Conservation (phyloP, 2,797 vertebrate genomes). For the Geotria australis region DNA sequence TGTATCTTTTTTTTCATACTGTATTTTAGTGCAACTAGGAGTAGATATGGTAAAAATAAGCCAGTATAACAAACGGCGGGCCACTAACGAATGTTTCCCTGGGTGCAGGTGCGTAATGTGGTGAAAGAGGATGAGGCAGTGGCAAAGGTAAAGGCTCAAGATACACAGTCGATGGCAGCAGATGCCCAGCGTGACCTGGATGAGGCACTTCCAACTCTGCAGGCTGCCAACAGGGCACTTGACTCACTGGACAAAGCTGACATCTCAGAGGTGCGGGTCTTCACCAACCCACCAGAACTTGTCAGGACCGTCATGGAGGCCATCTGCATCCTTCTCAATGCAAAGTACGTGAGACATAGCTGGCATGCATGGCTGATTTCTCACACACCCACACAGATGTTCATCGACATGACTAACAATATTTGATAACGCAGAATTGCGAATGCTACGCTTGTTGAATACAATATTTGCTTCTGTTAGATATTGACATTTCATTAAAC, state of each 20-base stretch:
- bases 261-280: conserved; percentile 46
- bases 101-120: conserved; percentile 18
- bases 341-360: conserved; percentile 19
- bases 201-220: conserved; percentile 29
- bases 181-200: conserved; percentile 38
- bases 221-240: conserved; percentile 28
- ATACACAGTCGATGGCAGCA: conserved; percentile 37
- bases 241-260: conserved; percentile 38
- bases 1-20: too few species aligned
- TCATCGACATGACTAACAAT: too few species aligned
- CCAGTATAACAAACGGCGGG: too few species aligned
- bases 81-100: background rate
- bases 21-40: too few species aligned
- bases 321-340: conserved; percentile 31
- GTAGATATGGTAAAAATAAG: too few species aligned
- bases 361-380: too few species aligned
- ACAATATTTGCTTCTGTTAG: too few species aligned
- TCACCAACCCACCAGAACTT: conserved; percentile 37
- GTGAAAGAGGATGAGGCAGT: conserved; percentile 33
- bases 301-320: conserved; percentile 53
- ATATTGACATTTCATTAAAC: too few species aligned
- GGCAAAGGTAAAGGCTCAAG: conserved; percentile 33
- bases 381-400: too few species aligned
- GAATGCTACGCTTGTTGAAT: too few species aligned
- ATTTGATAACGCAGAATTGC: too few species aligned